Evolutionary conservation across 2,797 vertebrate species (phyloP).

Genomic region (Clarias pachynema): DNA sequence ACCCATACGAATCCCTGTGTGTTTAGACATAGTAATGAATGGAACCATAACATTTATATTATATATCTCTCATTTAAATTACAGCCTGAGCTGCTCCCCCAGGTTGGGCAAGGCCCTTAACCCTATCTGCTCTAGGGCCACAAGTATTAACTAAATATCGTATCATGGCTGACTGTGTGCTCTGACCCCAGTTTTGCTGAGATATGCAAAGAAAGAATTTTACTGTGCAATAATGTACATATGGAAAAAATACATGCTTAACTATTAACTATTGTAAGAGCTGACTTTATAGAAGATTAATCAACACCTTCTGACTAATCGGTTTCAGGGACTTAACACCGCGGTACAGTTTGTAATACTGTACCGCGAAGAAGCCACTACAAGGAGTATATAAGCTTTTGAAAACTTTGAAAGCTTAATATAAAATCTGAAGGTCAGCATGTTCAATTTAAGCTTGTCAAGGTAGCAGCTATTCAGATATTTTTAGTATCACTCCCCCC

Average conservation of each 20-base stretch:
- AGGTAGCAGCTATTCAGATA: slow-evolving; percentile 9
- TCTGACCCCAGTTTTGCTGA: too few relatives aligned
- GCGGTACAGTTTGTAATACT: not conserved
- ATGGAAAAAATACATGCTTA: too few relatives aligned
- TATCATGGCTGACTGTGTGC: too few relatives aligned
- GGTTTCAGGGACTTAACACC: not conserved
- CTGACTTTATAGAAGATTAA: not conserved
- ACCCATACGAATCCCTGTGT: not conserved
- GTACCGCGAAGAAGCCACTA: too few relatives aligned
- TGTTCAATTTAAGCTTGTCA: not conserved
- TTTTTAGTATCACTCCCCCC: slow-evolving; percentile 11
- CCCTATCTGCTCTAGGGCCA: too few relatives aligned
- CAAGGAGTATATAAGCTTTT: not conserved
- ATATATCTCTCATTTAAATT: not conserved
- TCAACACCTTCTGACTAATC: not conserved
- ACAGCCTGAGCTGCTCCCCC: not conserved
- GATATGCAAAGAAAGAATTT: too few relatives aligned
- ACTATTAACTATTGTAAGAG: too few relatives aligned
- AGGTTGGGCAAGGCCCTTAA: too few relatives aligned
- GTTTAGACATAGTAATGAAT: not conserved
- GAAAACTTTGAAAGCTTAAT: not conserved
- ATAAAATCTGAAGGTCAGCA: not conserved
- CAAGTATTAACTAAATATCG: too few relatives aligned
- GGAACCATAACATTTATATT: not conserved
- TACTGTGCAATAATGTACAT: too few relatives aligned